phyloP scores from a whole-genome alignment of 2,113 vertebrate genomes.

The Riparia riparia region DNA sequence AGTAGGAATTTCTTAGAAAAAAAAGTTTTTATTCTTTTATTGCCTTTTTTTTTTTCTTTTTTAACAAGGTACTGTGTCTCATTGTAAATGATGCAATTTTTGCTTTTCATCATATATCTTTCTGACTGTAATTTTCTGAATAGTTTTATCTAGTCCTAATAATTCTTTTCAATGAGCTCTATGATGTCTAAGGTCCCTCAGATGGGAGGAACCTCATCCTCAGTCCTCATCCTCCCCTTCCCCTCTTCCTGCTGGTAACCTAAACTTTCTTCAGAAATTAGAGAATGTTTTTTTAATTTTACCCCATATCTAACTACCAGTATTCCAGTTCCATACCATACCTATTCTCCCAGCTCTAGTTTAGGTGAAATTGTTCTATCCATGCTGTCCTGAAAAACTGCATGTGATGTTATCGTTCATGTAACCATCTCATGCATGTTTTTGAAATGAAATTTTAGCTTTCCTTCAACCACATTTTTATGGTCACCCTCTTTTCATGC shows the following conservation, averaged over 20 bases:
- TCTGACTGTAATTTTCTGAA: not conserved
- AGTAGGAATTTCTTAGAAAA: not conserved
- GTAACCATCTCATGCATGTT: not conserved
- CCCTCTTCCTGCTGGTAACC: accelerated
- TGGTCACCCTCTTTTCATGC: not conserved
- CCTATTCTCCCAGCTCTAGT: not conserved
- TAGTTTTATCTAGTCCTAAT: not conserved
- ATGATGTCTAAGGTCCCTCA: not conserved
- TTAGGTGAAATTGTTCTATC: not conserved
- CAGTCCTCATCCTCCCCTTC: accelerated
- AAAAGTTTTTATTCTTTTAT: not conserved
- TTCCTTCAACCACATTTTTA: not conserved
- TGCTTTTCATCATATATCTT: not conserved
- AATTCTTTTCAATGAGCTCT: not conserved
- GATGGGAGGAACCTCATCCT: not conserved
- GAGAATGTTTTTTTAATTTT: not conserved
- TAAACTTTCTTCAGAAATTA: not conserved
- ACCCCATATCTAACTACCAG: not conserved
- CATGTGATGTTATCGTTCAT: accelerated
- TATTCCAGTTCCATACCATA: not conserved
- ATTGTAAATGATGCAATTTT: not conserved
- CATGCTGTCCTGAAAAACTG: not conserved
- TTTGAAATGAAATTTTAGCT: not conserved
- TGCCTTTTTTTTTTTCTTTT: not conserved
- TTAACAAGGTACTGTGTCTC: not conserved